Evolutionary conservation across 2,113 vertebrate genomes (phyloP).

Genomic region (Sardina pilchardus): DNA sequence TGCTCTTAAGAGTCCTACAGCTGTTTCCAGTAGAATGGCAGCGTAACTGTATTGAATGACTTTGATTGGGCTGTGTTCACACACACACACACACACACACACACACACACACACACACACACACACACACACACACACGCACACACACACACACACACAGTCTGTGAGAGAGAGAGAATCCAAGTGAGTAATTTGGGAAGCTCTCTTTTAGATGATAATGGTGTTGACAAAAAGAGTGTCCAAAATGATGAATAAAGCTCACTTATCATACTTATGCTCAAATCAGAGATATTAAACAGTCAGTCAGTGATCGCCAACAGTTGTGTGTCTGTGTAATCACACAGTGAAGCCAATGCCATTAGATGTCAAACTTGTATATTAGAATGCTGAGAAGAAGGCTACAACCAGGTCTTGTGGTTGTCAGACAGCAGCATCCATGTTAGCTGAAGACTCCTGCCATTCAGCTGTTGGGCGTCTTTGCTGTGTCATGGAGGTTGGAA

Average conservation of each 20-base stretch:
- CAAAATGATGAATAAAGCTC: not conserved
- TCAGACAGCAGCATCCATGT: not conserved
- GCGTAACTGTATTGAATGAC: not conserved
- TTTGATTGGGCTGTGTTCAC: not conserved
- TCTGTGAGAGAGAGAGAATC: not conserved
- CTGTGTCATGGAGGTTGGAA: constrained; percentile 70
- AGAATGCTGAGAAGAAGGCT: not conserved
- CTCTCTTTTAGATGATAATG: not conserved
- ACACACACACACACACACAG: no score
- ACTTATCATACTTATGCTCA: not conserved
- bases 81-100: not conserved
- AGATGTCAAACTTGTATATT: not conserved
- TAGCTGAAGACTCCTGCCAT: not conserved
- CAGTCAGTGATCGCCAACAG: not conserved
- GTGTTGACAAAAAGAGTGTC: not conserved
- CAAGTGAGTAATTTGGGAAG: not conserved
- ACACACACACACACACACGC: not conserved
- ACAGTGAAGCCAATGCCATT: not conserved
- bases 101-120: not conserved
- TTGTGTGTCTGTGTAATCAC: not conserved
- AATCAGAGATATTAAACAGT: not conserved
- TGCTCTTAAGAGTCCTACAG: not conserved
- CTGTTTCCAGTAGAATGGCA: not conserved
- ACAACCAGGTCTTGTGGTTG: not conserved
- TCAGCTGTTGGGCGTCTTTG: constrained; percentile 36